Percentiles rank a stretch among this genome's conserved stretches.
Evolutionary conservation across 2,888 invertebrate genomes (phyloP).

Genomic region (Drosophila pseudotakahashii): DNA sequence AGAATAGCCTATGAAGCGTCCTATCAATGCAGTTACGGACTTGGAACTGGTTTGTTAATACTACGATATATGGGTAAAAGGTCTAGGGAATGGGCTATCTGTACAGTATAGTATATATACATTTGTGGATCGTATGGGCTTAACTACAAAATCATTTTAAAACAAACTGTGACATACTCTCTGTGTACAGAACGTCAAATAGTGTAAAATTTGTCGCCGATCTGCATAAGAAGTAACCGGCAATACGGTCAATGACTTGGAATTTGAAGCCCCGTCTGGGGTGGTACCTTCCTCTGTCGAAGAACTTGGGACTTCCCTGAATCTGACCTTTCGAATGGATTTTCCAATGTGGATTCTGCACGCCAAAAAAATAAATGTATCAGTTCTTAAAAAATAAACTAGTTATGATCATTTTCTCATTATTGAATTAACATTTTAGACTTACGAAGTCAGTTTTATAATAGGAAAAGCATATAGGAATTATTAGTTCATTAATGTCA

Average conservation of each 20-base stretch:
- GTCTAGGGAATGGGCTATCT: not conserved
- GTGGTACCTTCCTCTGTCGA: slow-evolving; percentile 3
- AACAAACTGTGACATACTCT: slow-evolving; percentile 13
- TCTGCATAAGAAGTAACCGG: slow-evolving; percentile 10
- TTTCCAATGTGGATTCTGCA: slow-evolving; percentile 3
- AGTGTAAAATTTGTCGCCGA: not conserved
- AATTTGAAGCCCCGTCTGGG: slow-evolving; percentile 19
- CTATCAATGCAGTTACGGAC: slow-evolving; percentile 1
- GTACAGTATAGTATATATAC: slow-evolving; percentile 9
- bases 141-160: slow-evolving; percentile 6
- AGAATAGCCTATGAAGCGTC: not conserved
- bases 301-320: slow-evolving; percentile 14
- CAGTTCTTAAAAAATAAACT: not conserved
- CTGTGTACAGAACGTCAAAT: slow-evolving; percentile 6
- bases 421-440: no score
- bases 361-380: not conserved
- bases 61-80: not conserved
- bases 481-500: no score
- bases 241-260: not conserved
- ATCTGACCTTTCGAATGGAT: slow-evolving; percentile 15
- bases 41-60: slow-evolving; percentile 8
- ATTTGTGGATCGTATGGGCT: not conserved
- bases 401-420: no score
- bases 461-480: no score
- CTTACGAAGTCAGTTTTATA: no score